Conservation (phyloP, 2,888 invertebrate species). For the Merodon equestris region DNA sequence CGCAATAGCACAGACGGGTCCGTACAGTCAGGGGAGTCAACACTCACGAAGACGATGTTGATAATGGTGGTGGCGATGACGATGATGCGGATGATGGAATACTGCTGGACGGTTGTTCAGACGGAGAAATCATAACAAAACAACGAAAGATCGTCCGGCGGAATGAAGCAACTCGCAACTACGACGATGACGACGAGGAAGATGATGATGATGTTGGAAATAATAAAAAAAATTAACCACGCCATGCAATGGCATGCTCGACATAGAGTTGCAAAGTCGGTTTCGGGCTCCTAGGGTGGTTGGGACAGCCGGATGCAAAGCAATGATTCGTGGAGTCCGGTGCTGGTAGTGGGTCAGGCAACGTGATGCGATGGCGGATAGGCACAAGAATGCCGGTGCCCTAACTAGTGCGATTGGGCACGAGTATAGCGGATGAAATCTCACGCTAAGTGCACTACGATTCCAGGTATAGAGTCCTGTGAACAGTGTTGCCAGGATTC, state of each 20-base stretch:
- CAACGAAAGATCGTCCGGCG: conserved; percentile 13
- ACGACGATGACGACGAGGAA: conserved; percentile 19
- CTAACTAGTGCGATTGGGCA: conserved; percentile 44
- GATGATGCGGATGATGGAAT: conserved; percentile 64
- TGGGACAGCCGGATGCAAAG: conserved; percentile 47
- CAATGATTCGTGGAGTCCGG: conserved; percentile 56
- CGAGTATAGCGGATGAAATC: conserved; percentile 36
- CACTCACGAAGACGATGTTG: conserved; percentile 49
- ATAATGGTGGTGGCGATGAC: conserved; percentile 23
- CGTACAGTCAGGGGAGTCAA: conserved; percentile 34
- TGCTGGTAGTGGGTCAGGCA: conserved; percentile 50
- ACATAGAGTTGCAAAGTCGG: conserved; percentile 28
- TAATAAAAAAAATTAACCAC: conserved; percentile 68
- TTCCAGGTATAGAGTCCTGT: conserved; percentile 43
- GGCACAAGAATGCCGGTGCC: conserved; percentile 49
- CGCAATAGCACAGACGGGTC: background rate
- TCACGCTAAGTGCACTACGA: conserved; percentile 14
- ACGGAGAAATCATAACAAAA: conserved; percentile 66
- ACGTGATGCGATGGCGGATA: conserved; percentile 34
- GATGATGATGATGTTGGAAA: conserved; percentile 58
- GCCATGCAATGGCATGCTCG: conserved; percentile 56
- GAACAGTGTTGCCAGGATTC: conserved; percentile 28
- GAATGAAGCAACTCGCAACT: conserved; percentile 4
- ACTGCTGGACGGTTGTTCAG: conserved; percentile 51
- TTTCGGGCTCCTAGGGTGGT: background rate